A percentile compares a stretch with the other conserved stretches of the same genome.
Conservation (phyloP, 1,140 invertebrate species). For the Lasioglossum albipes region DNA sequence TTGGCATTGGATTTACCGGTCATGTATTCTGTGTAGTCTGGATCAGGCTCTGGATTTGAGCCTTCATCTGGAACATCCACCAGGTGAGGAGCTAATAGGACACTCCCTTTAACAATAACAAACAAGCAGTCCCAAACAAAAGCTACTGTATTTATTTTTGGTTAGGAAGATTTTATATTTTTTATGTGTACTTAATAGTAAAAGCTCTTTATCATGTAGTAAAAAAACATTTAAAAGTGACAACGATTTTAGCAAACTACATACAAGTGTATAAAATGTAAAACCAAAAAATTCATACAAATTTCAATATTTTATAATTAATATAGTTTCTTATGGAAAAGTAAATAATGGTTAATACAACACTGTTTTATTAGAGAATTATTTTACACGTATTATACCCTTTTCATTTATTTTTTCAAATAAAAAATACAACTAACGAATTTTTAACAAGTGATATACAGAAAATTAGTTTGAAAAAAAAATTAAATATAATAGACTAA, state of each 20-base stretch:
- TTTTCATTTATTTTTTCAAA: neutral
- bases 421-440: no score
- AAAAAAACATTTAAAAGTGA: neutral
- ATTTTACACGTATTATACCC: neutral
- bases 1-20: constrained; percentile 84
- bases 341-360: neutral
- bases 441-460: neutral
- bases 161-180: constrained; percentile 26
- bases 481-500: neutral
- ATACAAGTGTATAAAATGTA: neutral
- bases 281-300: neutral
- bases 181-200: constrained; percentile 19
- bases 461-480: neutral
- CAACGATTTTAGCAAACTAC: neutral
- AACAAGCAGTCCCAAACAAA: constrained; percentile 78
- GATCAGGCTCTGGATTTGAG: constrained; percentile 93
- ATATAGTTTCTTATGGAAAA: neutral
- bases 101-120: constrained; percentile 78
- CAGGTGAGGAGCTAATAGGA: constrained; percentile 78
- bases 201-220: neutral
- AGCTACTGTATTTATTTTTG: constrained; percentile 69
- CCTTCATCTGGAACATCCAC: constrained; percentile 86
- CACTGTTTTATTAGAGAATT: neutral
- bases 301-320: neutral
- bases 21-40: constrained; percentile 97